Conservation (phyloP, 2,888 invertebrate species). For the Rhimphoctona megacephalus region DNA sequence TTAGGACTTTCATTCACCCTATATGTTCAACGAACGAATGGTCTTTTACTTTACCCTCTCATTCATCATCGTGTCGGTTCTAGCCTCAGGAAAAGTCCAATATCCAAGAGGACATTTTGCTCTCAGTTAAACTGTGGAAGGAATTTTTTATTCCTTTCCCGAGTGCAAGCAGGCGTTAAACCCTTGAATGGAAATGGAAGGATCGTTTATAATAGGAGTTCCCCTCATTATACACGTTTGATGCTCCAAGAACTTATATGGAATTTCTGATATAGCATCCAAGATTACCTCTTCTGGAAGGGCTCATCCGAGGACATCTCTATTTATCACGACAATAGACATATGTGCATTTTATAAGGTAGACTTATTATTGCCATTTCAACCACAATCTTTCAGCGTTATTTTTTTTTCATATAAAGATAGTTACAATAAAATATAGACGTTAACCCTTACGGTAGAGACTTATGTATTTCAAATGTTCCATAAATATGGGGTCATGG, state of each 20-base stretch:
- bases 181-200: slow-evolving; percentile 51
- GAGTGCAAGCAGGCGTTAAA: slow-evolving; percentile 26
- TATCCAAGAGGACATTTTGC: slow-evolving; percentile 22
- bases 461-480: no score
- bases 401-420: background rate
- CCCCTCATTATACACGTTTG: slow-evolving; percentile 14
- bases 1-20: background rate
- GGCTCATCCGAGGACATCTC: background rate
- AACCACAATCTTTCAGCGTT: background rate
- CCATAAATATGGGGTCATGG: no score
- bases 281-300: background rate
- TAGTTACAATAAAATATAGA: background rate
- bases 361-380: background rate
- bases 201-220: slow-evolving; percentile 45
- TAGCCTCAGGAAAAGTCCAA: slow-evolving; percentile 10
- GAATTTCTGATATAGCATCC: slow-evolving; percentile 24
- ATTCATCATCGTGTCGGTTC: slow-evolving; percentile 22
- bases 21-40: background rate
- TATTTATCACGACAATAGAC: background rate
- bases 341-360: background rate
- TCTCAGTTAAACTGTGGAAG: slow-evolving; percentile 38
- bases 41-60: background rate
- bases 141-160: slow-evolving; percentile 47
- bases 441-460: no score
- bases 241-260: background rate